Evolutionary conservation across 2,113 vertebrate species (phyloP).

Genomic region (Saguinus imperator): DNA sequence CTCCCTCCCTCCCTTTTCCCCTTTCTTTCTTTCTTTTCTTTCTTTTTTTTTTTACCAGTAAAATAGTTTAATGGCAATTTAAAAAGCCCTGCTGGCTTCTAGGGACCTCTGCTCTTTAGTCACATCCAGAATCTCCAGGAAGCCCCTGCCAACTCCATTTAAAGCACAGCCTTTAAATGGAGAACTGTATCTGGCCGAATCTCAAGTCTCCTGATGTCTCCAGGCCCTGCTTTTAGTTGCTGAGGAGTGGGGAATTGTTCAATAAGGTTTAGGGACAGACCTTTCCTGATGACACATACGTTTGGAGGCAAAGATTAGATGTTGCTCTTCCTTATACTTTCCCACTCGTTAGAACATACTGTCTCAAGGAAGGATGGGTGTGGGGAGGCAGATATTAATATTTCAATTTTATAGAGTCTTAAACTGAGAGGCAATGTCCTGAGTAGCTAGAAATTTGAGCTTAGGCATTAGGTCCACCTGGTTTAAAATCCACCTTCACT

Average conservation of each 20-base stretch:
- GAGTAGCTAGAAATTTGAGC: not conserved
- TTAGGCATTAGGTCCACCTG: not conserved
- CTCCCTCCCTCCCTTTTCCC: accelerated
- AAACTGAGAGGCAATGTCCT: not conserved
- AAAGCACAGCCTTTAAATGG: not conserved
- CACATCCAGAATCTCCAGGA: constrained; percentile 42
- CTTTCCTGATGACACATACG: not conserved
- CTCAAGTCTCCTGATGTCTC: not conserved
- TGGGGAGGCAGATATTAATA: accelerated
- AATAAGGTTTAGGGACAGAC: not conserved
- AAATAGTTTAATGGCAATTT: constrained; percentile 79
- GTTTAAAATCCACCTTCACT: not conserved
- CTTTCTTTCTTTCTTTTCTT: not conserved
- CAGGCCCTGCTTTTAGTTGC: not conserved
- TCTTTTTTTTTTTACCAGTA: constrained; percentile 66
- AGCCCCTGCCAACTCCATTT: constrained; percentile 53
- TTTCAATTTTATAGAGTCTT: not conserved
- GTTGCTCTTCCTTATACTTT: not conserved
- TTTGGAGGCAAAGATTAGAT: not conserved
- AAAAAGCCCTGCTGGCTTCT: constrained; percentile 64
- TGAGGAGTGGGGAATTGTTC: accelerated
- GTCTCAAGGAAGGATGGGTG: not conserved
- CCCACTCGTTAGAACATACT: not conserved
- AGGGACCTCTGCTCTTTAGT: constrained; percentile 63
- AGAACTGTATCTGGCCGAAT: not conserved